phyloP scores from a whole-genome alignment of 2,888 invertebrate species.

The Lathronympha strigana region DNA sequence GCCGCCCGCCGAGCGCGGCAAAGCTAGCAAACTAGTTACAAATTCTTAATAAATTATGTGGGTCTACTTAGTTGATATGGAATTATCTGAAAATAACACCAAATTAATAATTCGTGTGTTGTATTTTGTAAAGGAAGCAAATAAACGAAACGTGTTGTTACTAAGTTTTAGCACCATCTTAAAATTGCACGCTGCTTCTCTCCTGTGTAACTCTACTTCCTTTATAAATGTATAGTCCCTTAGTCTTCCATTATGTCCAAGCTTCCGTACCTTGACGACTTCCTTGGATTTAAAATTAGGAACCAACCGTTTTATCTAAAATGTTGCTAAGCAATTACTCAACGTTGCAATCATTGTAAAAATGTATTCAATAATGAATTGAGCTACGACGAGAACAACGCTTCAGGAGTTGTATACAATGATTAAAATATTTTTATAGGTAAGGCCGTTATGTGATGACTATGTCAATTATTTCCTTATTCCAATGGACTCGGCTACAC shows the following conservation, averaged over 20 bases:
- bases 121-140: constrained; percentile 64
- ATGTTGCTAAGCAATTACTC: constrained; percentile 40
- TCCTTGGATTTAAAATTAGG: constrained; percentile 74
- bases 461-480: constrained; percentile 83
- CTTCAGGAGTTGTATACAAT: constrained; percentile 38
- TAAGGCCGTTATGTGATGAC: constrained; percentile 73
- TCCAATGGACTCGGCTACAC: constrained; percentile 65
- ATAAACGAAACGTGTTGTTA: constrained; percentile 64
- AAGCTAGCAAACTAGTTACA: constrained; percentile 20
- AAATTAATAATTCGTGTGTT: constrained; percentile 71
- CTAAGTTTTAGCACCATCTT: constrained; percentile 67
- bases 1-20: constrained; percentile 42
- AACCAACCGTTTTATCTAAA: constrained; percentile 52
- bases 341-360: constrained; percentile 39
- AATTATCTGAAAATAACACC: constrained; percentile 73
- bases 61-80: constrained; percentile 41
- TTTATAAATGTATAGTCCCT: constrained; percentile 63
- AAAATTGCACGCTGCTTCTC: constrained; percentile 68
- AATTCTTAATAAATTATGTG: constrained; percentile 21
- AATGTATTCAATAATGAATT: constrained; percentile 33
- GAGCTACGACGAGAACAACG: constrained; percentile 36
- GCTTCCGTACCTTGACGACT: constrained; percentile 68
- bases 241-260: constrained; percentile 80
- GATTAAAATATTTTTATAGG: constrained; percentile 41
- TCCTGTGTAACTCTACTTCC: constrained; percentile 51